Evolutionary conservation across 2,113 vertebrate species (phyloP), one percentile per base, ranked within the genome.

Genomic region (Tenebrosternarchus preto): DNA sequence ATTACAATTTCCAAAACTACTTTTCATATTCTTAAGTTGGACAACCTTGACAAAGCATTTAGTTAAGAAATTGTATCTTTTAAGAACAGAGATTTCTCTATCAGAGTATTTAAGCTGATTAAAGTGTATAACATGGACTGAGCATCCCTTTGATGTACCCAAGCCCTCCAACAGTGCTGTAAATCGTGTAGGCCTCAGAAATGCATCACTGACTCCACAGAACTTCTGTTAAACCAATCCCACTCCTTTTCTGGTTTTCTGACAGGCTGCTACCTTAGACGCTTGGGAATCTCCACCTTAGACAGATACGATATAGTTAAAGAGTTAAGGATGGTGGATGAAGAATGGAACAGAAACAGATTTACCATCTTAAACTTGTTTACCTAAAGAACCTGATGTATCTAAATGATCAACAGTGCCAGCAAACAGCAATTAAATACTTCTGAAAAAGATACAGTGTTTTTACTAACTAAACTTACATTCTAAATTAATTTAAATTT

Each of bases 211-310:
- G 25, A 19, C 0, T 19, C 60, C 36, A 12, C 31, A 73, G 22
- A 60, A 39, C 24, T 36, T 66, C 50, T 7, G 9, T 53, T n/a
- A 33, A 46, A 79, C n/a, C n/a, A 17, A 20, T 16, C 17, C n/a
- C 11, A 25, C 5, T 53, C 20, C 17, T 56, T 57, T 60, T 70
- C 12, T 81, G 25, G 20, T 56, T 24, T 39, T 70, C 29, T n/a
- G 20, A 50, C 17, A 60, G 43, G 74, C 70, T 57, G 69, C 82
- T 91, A 93, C 84, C 84, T 89, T 84, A 93, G 87, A 73, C 88
- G 83, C 81, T 95, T 94, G 3, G 94, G 94, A 36, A 95, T 88
- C 57, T 92, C 91, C 83, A 95, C 94, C 94, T 95, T 90, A 27
- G 78, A 6, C 7, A 57, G 0, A 76, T 25, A 85, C 19, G 5